These are phyloP conservation scores for Eustalomyia histrio DNA, from an alignment of 2,888 invertebrate species.

Conservation along the genomic window DNA sequence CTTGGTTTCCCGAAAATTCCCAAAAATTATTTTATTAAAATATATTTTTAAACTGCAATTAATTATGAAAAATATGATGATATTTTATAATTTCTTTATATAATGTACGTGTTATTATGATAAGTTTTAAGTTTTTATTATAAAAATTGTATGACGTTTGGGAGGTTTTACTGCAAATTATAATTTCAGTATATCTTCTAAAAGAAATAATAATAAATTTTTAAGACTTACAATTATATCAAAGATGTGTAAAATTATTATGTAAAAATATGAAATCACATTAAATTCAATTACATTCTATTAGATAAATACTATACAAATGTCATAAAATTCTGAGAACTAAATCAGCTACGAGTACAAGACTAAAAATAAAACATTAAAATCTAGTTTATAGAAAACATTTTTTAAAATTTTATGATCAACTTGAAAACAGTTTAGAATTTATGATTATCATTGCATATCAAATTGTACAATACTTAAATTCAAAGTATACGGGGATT, in stretches of 20 bases:
- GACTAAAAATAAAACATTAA: conserved; percentile 17
- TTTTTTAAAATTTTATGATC: conserved; percentile 55
- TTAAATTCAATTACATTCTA: conserved; percentile 46
- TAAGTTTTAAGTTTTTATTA: no score
- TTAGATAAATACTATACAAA: conserved; percentile 43
- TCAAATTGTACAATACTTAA: conserved; percentile 9
- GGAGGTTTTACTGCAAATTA: no score
- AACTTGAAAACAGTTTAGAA: conserved; percentile 37
- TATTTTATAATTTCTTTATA: no score
- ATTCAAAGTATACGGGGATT: not conserved
- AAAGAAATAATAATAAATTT: not conserved
- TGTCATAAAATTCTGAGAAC: conserved; percentile 14
- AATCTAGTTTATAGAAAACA: conserved; percentile 50
- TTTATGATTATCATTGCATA: conserved; percentile 55
- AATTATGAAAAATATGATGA: no score
- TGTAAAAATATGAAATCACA: not conserved
- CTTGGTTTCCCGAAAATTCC: no score
- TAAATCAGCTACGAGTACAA: not conserved
- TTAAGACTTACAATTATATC: not conserved
- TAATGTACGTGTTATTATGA: no score
- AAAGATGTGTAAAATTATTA: not conserved
- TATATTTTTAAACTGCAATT: no score
- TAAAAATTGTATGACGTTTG: no score
- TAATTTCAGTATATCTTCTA: no score
- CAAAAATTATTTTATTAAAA: no score